Evolutionary conservation across 2,113 vertebrate genomes (phyloP).

Genomic region (Epinephelus lanceolatus): DNA sequence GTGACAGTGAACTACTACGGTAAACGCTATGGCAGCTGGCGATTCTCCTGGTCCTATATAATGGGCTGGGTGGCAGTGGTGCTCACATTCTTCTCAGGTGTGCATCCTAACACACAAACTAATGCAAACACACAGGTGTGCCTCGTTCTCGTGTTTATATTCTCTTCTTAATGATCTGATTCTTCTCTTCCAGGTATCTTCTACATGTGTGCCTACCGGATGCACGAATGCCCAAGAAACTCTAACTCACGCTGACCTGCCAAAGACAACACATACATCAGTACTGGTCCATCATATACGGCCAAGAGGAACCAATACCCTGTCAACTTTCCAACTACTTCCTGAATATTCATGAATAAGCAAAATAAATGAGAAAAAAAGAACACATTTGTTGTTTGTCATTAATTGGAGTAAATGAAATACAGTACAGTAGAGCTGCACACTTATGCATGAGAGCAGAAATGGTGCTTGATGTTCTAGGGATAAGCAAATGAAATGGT

Average conservation of each 20-base stretch:
- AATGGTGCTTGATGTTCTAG: too few relatives aligned
- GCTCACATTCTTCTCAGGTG: slow-evolving; percentile 88
- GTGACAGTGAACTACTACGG: slow-evolving; percentile 88
- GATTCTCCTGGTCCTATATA: slow-evolving; percentile 88
- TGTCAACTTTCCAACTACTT: slow-evolving; percentile 68
- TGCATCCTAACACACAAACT: neutral
- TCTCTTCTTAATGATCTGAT: rapidly evolving
- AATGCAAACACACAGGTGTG: rapidly evolving
- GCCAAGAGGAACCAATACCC: slow-evolving; percentile 74
- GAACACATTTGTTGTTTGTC: slow-evolving; percentile 40
- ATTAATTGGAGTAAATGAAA: neutral
- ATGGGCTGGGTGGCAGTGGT: slow-evolving; percentile 88
- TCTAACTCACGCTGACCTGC: slow-evolving; percentile 80
- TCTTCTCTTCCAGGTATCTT: slow-evolving; percentile 81
- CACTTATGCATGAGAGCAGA: neutral
- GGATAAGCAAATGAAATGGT: too few relatives aligned
- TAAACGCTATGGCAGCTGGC: slow-evolving; percentile 87
- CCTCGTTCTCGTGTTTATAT: neutral
- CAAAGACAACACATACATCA: slow-evolving; percentile 44
- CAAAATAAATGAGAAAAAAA: slow-evolving; percentile 70
- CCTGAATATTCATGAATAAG: slow-evolving; percentile 39
- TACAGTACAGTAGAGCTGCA: neutral
- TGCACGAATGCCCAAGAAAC: slow-evolving; percentile 85
- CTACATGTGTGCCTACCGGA: slow-evolving; percentile 88
- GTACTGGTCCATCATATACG: slow-evolving; percentile 61